Base-by-base conservation (phyloP, 2,797 vertebrate species). In the Lithobates sylvaticus region DNA sequence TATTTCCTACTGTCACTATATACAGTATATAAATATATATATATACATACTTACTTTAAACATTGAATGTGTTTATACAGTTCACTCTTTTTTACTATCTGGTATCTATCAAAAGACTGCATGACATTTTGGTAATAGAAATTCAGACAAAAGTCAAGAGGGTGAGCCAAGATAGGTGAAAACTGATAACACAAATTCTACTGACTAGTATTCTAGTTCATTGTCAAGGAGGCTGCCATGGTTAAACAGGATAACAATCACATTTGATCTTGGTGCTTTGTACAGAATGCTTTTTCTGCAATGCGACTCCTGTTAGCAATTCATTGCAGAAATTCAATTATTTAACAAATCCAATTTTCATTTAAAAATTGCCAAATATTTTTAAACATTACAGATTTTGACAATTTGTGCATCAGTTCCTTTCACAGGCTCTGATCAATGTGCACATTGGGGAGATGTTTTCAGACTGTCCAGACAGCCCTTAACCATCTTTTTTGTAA, bases 91-190 rank as follows among this genome's bases (percentile, higher is more conserved):
- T 39, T 39, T 86, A 92, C 84, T 89, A 87, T 92, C 88, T 91
- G 21, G 3, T 58, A 21, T 89, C 73, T 81, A 83, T 86, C 90
- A 88, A 86, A 88, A 89, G 87, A 84, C 86, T 81, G 85, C 64
- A 87, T 91, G 90, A 89, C 91, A 89, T 91, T 89, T 91, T 89
- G 89, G 89, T 92, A 92, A 91, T 90, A 89, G 91, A 91, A 91
- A 89, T 89, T 88, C 68, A 91, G 89, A 87, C 89, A 85, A 82
- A 91, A 91, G 89, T 89, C 90, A 90, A 88, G 89, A 85, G 87
- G 81, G 68, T 23, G 58, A 54, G 88, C 86, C 64, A 71, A 86
- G 90, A 85, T 89, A 90, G 89, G 89, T 89, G 85, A 91, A 89
- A 88, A 76, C 84, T 90, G 91, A 90, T 91, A 91, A 89, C 87